These are phyloP conservation scores for Hemithea aestivaria DNA, from an alignment of 2,888 invertebrate species.

Conservation along the genomic window DNA sequence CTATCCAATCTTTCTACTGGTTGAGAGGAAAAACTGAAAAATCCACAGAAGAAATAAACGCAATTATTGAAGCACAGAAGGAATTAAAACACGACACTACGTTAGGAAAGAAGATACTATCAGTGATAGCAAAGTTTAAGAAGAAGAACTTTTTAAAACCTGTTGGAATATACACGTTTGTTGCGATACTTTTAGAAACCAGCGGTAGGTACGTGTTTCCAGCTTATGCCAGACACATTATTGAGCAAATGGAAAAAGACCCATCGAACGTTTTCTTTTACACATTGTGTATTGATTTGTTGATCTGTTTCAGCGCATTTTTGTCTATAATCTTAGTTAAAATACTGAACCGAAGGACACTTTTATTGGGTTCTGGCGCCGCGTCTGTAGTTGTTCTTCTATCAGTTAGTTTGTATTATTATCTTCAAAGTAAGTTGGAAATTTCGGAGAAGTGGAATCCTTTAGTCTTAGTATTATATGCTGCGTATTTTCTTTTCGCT, in stretches of 20 bases:
- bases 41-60: conserved; percentile 32
- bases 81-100: conserved; percentile 14
- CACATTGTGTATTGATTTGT: conserved; percentile 35
- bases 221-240: conserved; percentile 38
- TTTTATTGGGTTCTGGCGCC: conserved; percentile 39
- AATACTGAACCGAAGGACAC: conserved; percentile 29
- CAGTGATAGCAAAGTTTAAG: conserved; percentile 24
- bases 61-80: conserved; percentile 37
- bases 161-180: conserved; percentile 27
- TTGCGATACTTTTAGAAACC: conserved; percentile 31
- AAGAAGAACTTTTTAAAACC: conserved; percentile 33
- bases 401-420: conserved; percentile 30
- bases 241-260: conserved; percentile 30
- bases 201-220: conserved; percentile 40
- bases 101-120: conserved; percentile 3
- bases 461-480: conserved; percentile 43
- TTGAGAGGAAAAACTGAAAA: conserved; percentile 60
- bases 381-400: conserved; percentile 27
- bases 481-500: conserved; percentile 44
- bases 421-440: conserved; percentile 22
- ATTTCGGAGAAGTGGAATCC: conserved; percentile 35
- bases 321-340: conserved; percentile 26
- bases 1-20: conserved; percentile 68
- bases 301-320: conserved; percentile 29
- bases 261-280: conserved; percentile 29